A percentile compares a stretch with the other conserved stretches of the same genome.
These are phyloP conservation scores for Sanderia malayensis DNA, from an alignment of 30 jellyfish, hydroid and myxozoan species.

Conservation along the genomic window DNA sequence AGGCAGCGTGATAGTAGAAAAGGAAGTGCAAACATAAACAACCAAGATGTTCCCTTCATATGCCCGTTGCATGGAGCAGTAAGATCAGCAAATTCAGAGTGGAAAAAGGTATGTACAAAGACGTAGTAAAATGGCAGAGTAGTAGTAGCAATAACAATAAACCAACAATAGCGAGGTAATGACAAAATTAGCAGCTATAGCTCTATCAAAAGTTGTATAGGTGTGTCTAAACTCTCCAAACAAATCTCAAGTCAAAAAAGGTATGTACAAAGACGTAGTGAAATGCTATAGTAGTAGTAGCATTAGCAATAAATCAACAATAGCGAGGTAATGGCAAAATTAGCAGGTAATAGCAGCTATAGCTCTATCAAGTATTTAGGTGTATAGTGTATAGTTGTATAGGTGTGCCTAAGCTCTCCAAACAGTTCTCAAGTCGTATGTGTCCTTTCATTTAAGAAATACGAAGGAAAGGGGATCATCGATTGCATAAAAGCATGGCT, in stretches of 20 bases:
- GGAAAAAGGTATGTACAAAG: slow-evolving; percentile 18
- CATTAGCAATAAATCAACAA: not conserved
- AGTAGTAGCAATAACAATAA: not conserved
- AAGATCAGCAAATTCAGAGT: not conserved
- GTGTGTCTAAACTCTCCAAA: too few relatives aligned
- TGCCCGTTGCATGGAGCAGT: slow-evolving; percentile 57
- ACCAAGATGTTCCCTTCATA: slow-evolving; percentile 16
- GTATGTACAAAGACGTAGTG: too few relatives aligned
- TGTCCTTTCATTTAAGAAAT: not conserved
- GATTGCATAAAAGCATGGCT: slow-evolving; percentile 4
- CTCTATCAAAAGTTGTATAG: too few relatives aligned
- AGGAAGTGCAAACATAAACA: not conserved
- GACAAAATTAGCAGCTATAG: not conserved
- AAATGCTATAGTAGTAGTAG: too few relatives aligned
- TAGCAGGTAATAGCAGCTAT: not conserved
- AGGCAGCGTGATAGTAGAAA: slow-evolving; percentile 17
- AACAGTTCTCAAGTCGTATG: not conserved
- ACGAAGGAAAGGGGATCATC: slow-evolving; percentile 13
- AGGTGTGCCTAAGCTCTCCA: too few relatives aligned
- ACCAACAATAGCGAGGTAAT: not conserved
- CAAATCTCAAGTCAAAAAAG: not conserved
- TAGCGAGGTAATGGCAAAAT: not conserved
- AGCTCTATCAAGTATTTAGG: too few relatives aligned
- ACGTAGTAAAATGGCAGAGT: too few relatives aligned
- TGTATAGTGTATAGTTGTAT: too few relatives aligned